Evolutionary conservation across 37 sponge, comb jelly and placozoan species (phyloP).

Genomic region (Diacarnus erythraeanus): DNA sequence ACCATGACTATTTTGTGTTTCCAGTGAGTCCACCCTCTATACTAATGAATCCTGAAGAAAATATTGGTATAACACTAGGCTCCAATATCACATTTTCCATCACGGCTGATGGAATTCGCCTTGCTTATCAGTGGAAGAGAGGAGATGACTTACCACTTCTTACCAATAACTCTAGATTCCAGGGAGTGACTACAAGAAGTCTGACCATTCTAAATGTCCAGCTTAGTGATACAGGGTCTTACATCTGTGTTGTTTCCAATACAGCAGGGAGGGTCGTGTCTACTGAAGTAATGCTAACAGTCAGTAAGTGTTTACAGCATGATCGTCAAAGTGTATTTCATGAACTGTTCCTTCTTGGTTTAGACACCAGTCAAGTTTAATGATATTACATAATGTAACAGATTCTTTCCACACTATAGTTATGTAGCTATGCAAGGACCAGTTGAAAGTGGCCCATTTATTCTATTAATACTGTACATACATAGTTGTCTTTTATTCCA

Average conservation of each 20-base stretch:
- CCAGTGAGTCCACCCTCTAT: constrained; percentile 4
- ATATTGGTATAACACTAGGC: background rate
- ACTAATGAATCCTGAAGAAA: background rate
- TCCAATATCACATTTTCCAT: constrained; percentile 1
- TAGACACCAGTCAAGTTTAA: background rate
- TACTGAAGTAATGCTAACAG: background rate
- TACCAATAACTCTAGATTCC: background rate
- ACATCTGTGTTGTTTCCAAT: constrained; percentile 15
- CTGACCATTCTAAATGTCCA: background rate
- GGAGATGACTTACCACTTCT: background rate
- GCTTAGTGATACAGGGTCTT: background rate
- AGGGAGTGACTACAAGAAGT: background rate
- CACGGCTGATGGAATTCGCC: background rate
- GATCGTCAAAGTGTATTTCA: background rate
- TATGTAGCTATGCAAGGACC: too few species aligned
- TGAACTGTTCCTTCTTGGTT: background rate
- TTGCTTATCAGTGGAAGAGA: background rate
- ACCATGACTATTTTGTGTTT: background rate
- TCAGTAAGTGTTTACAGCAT: constrained; percentile 3
- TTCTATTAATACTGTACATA: too few species aligned
- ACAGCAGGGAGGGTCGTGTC: constrained; percentile 4
- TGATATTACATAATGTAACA: too few species aligned
- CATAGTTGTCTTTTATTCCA: too few species aligned
- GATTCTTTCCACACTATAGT: too few species aligned
- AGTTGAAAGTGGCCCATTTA: too few species aligned